These are phyloP conservation scores for Tiliacea citrago DNA, from an alignment of 2,888 invertebrate genomes.

Conservation along the genomic window DNA sequence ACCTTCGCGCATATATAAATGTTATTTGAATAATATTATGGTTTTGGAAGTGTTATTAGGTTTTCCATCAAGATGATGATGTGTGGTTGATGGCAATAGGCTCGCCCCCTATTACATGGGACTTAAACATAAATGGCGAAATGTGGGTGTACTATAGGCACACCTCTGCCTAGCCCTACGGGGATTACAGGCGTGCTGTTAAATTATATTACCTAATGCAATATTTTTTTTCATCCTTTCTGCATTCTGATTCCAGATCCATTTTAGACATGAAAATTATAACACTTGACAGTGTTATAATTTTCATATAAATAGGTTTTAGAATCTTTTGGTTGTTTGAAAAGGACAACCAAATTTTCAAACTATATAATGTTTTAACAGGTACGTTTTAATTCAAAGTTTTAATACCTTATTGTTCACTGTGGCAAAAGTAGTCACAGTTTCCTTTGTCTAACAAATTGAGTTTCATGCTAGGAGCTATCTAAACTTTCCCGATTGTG, in stretches of 20 bases:
- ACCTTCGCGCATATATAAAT: slow-evolving; percentile 32
- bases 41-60: too few species aligned
- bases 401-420: slow-evolving; percentile 8
- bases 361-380: slow-evolving; percentile 1
- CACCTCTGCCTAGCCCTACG: too few species aligned
- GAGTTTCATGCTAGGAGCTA: slow-evolving; percentile 31
- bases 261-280: not conserved
- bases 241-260: not conserved
- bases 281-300: too few species aligned
- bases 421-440: slow-evolving; percentile 13
- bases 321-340: not conserved
- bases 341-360: not conserved
- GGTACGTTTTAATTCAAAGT: slow-evolving; percentile 3
- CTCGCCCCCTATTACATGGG: too few species aligned
- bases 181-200: too few species aligned
- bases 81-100: too few species aligned
- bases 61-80: too few species aligned
- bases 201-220: not conserved
- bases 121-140: too few species aligned
- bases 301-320: not conserved
- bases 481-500: slow-evolving; percentile 50
- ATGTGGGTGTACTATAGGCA: too few species aligned
- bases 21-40: slow-evolving; percentile 28
- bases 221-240: not conserved
- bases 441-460: slow-evolving; percentile 39